Base-by-base conservation (phyloP, 2,113 vertebrate species). In the Catagonus wagneri region DNA sequence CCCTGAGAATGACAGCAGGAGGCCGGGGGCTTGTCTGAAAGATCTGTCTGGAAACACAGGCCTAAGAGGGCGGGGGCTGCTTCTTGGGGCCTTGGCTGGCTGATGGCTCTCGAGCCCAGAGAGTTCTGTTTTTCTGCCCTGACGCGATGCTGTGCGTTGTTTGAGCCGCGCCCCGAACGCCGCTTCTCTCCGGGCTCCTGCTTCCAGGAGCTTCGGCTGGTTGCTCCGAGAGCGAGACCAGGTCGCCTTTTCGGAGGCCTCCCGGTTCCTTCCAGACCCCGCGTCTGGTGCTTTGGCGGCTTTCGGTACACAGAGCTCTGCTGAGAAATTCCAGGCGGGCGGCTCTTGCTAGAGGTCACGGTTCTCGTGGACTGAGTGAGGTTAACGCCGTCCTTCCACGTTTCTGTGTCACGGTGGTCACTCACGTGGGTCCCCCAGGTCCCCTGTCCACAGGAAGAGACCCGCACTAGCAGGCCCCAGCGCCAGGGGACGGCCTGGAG, bases 371-470 rank as follows among this genome's bases (percentile, higher is more conserved):
- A 27, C 39, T 93, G 81, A 68, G 66, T 29, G 89, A 94, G 87
- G 90, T 68, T 60, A 63, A 22, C 2, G 1, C 32, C 63, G 12
- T 60, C 13, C 2, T 44, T 58, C 44, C 76, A 0, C 9, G 83
- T 81, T 58, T 78, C 75, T 32, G 0, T 16, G 76, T 83, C 75
- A 11, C 1, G 0, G 20, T 23, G 86, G 34, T 68, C 61, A 2
- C 69, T 86, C 39, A 3, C 4, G 1, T 36, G 52, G 74, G 74
- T 65, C 74, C 85, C 94, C 88, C 92, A 0, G 27, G n/a, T 63
- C 39, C 58, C 66, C 34, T 44, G 20, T 65, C 52, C 34, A 66
- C 94, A n/a, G 44, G 94, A 90, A 96, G 68, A 93, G 93, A 83
- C 34, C 52, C 54, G 36, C 76, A 29, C 19, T 17, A 76, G 83